A percentile compares a stretch with the other conserved stretches of the same genome.
phyloP scores from a whole-genome alignment of 23 tunicate genomes.

The Diplosoma virens region DNA sequence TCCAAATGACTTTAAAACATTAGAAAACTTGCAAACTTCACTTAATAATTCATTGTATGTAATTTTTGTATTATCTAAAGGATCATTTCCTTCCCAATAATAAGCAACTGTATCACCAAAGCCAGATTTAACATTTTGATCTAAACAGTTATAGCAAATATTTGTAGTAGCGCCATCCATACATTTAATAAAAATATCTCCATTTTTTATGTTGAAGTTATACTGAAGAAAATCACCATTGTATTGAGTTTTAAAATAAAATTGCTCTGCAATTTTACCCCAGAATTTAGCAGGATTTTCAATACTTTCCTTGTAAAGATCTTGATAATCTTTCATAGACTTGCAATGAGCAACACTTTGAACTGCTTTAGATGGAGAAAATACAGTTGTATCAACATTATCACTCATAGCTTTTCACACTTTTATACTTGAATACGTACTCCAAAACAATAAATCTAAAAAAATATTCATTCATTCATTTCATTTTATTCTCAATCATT shows the following conservation, averaged over 20 bases:
- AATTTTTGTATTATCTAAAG: slow-evolving; percentile 69
- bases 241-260: slow-evolving; percentile 56
- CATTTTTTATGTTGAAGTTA: slow-evolving; percentile 63
- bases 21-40: slow-evolving; percentile 88
- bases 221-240: slow-evolving; percentile 67
- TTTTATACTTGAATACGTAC: too few relatives aligned
- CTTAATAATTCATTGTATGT: slow-evolving; percentile 55
- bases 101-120: slow-evolving; percentile 73
- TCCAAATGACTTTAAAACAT: slow-evolving; percentile 75
- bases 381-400: background rate
- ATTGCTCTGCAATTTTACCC: slow-evolving; percentile 60
- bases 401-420: too few relatives aligned
- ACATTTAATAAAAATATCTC: slow-evolving; percentile 71
- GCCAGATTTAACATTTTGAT: slow-evolving; percentile 68
- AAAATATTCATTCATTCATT: too few relatives aligned
- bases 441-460: too few relatives aligned
- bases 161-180: slow-evolving; percentile 79
- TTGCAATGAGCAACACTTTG: slow-evolving; percentile 59
- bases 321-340: slow-evolving; percentile 61
- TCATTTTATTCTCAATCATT: too few relatives aligned
- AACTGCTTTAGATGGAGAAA: slow-evolving; percentile 28
- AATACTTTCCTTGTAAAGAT: slow-evolving; percentile 68
- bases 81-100: slow-evolving; percentile 95
- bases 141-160: slow-evolving; percentile 90
- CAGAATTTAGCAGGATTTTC: slow-evolving; percentile 76